Percentiles rank a stretch among this genome's conserved stretches.
Evolutionary conservation across 2,888 invertebrate species (phyloP).

Genomic region (Dugesia japonica): DNA sequence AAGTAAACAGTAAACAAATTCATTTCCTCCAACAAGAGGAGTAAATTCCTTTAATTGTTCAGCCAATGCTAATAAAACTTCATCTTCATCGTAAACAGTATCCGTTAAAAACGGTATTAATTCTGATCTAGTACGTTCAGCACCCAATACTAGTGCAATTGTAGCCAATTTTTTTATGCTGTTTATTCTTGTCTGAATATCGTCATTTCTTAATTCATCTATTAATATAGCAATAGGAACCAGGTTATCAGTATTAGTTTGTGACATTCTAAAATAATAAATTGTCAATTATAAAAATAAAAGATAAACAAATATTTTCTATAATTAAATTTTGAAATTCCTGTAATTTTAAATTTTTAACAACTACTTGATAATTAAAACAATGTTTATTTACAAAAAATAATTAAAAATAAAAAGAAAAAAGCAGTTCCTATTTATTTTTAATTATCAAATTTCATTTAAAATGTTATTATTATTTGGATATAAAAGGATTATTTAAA

Average conservation of each 20-base stretch:
- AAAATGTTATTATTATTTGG: too few species aligned
- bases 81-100: slow-evolving; percentile 98
- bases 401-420: too few species aligned
- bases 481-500: too few species aligned
- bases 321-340: background rate
- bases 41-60: slow-evolving; percentile 96
- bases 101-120: slow-evolving; percentile 82
- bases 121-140: slow-evolving; percentile 81
- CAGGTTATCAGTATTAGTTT: slow-evolving; percentile 57
- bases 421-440: too few species aligned
- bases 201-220: slow-evolving; percentile 96
- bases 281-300: background rate
- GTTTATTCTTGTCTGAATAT: slow-evolving; percentile 83
- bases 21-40: slow-evolving; percentile 81
- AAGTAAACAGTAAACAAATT: slow-evolving; percentile 68
- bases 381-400: background rate
- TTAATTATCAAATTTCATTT: too few species aligned
- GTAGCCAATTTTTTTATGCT: slow-evolving; percentile 96
- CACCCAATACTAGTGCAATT: slow-evolving; percentile 90
- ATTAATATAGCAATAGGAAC: slow-evolving; percentile 98
- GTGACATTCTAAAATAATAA: background rate
- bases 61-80: slow-evolving; percentile 84
- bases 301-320: background rate
- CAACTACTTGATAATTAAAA: background rate
- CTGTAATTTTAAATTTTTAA: background rate